Conservation (phyloP, 2,888 invertebrate species). For the Linnaemya vulpina region DNA sequence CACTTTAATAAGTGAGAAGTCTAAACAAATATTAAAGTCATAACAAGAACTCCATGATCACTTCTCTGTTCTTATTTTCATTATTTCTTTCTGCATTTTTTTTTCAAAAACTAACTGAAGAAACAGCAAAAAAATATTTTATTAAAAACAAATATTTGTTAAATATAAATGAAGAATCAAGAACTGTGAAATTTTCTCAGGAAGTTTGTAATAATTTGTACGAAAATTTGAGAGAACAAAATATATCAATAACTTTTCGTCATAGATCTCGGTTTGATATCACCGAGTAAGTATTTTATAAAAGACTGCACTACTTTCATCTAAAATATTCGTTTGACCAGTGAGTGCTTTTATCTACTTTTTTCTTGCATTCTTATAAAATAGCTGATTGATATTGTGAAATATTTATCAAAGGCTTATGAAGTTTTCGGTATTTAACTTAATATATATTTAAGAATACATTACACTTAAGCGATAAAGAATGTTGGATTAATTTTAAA, state of each 20-base stretch:
- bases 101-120: too few species aligned
- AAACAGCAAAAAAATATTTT: too few species aligned
- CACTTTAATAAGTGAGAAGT: too few species aligned
- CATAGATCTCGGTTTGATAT: neutral
- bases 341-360: constrained; percentile 22
- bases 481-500: neutral
- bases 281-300: neutral
- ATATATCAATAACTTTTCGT: neutral
- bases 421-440: neutral
- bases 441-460: neutral
- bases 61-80: too few species aligned
- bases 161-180: neutral
- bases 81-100: too few species aligned
- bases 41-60: too few species aligned
- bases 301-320: neutral
- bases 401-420: neutral
- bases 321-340: neutral
- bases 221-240: neutral
- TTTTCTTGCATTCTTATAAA: constrained; percentile 28
- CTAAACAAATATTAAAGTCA: too few species aligned
- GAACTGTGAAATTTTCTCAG: neutral
- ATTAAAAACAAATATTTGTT: too few species aligned
- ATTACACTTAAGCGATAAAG: neutral
- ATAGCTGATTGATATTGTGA: constrained; percentile 25
- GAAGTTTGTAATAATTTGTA: neutral